A percentile compares a stretch with the other conserved stretches of the same genome.
phyloP scores from a whole-genome alignment of 2,113 vertebrate species.

The Takifugu bimaculatus region DNA sequence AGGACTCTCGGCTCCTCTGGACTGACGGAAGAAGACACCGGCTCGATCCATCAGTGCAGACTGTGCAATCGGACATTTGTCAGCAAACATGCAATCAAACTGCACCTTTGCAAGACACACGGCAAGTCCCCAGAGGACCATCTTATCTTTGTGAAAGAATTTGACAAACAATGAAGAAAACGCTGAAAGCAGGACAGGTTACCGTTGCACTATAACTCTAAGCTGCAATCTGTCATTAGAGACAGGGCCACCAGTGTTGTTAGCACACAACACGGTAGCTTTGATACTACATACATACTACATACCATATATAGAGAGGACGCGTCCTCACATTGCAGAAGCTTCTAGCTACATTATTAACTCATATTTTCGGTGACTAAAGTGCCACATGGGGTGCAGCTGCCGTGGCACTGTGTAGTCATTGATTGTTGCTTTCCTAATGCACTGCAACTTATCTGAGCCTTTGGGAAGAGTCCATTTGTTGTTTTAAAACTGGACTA shows the following conservation, averaged over 20 bases:
- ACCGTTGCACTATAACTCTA: conserved; percentile 85
- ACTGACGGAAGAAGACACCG: conserved; percentile 86
- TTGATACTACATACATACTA: conserved; percentile 46
- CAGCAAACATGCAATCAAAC: conserved; percentile 98
- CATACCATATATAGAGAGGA: conserved; percentile 32
- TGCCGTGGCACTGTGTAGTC: conserved; percentile 57
- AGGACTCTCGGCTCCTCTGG: conserved; percentile 86
- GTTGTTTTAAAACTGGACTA: conserved; percentile 88
- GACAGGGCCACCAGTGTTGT: conserved; percentile 56
- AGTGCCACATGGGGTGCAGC: conserved; percentile 43
- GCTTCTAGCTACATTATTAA: conserved; percentile 32
- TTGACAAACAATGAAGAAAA: conserved; percentile 73
- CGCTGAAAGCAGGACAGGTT: conserved; percentile 82
- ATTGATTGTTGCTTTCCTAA: conserved; percentile 70
- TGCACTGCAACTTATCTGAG: conserved; percentile 95
- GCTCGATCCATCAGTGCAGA: conserved; percentile 94
- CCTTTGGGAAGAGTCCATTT: conserved; percentile 85
- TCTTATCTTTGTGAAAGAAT: conserved; percentile 88
- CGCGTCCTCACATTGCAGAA: conserved; percentile 23
- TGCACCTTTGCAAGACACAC: conserved; percentile 99
- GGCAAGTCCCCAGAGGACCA: conserved; percentile 99
- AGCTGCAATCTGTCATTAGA: conserved; percentile 58
- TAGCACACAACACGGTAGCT: conserved; percentile 42
- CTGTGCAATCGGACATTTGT: conserved; percentile 98
- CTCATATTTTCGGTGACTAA: conserved; percentile 21